phyloP scores from a whole-genome alignment of 2,888 invertebrate species.

The Nymphalis c-album region DNA sequence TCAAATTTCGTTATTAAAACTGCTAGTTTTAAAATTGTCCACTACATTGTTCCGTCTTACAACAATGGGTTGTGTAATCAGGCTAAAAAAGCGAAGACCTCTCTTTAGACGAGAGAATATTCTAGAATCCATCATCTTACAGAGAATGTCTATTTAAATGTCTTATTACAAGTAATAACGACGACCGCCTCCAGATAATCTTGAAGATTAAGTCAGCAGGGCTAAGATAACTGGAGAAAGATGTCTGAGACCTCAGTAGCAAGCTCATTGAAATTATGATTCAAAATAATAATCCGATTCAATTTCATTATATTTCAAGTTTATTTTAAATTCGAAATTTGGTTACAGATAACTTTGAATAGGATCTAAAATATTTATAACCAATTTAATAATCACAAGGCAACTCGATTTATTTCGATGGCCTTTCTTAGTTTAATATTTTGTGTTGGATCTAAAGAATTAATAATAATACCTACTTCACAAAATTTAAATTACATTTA shows the following conservation, averaged over 20 bases:
- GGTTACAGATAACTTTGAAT: conserved; percentile 3
- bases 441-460: conserved; percentile 4
- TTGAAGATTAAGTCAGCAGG: conserved; percentile 31
- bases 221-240: conserved; percentile 21
- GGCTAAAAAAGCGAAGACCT: conserved; percentile 21
- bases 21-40: not conserved
- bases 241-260: conserved; percentile 16
- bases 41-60: not conserved
- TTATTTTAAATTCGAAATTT: conserved; percentile 1
- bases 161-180: conserved; percentile 38
- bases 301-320: conserved; percentile 11
- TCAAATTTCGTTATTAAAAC: too few relatives aligned
- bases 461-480: not conserved
- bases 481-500: too few relatives aligned
- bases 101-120: conserved; percentile 16
- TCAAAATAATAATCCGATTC: conserved; percentile 9
- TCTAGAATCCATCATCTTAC: conserved; percentile 27
- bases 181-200: conserved; percentile 32
- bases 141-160: conserved; percentile 30
- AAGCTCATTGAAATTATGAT: conserved; percentile 19
- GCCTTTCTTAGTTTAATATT: conserved; percentile 4
- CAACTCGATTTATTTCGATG: not conserved
- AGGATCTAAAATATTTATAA: conserved; percentile 2
- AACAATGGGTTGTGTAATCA: conserved; percentile 14
- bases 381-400: not conserved